Evolutionary conservation across 2,888 invertebrate genomes (phyloP), one percentile per base, ranked within the genome.

Genomic region (Agrochola litura): DNA sequence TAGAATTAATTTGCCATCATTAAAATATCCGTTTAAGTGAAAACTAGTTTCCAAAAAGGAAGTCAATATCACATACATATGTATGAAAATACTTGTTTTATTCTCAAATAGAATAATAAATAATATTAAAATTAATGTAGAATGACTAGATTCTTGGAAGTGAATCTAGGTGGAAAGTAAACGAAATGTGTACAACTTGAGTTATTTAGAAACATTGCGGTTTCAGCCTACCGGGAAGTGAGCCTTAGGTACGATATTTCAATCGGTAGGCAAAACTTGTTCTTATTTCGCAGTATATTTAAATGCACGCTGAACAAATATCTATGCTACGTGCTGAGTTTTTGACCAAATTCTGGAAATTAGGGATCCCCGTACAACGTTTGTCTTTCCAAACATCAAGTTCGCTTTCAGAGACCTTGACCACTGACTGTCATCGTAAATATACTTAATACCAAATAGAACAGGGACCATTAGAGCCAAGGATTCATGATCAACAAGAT

Each of bases 11-110:
- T 60, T 22, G 8, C 12, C 0, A 6, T 49, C 25, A 74, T 64
- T 67, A 67, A 73, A 56, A 70, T 58, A 54, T 84, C 69, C 30
- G 70, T 74, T 84, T 52, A 25, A 69, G 60, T 49, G 65, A 73
- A 79, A 79, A 73, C 73, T 56, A 41, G 81, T 73, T 84, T 65
- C 37, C 46, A 10, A 56, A 84, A 84, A 43, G 81, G 84, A 80
- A 79, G 74, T 80, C 80, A 73, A 63, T 73, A 84, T 63, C 49
- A 66, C 52, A 63, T 54, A 41, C 66, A 73, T 73, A 65, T 43
- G 4, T 37, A 81, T 61, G 52, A 30, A 37, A 41, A 77, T 72
- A 68, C 63, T 68, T 22, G 58, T 71, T 66, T 56, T 58, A 41
- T 58, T 58, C 37, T 43, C 5, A 43, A 76, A 49, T 46, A 43